Evolutionary conservation across 2,888 invertebrate genomes (phyloP).

Genomic region (Doris montereyensis): DNA sequence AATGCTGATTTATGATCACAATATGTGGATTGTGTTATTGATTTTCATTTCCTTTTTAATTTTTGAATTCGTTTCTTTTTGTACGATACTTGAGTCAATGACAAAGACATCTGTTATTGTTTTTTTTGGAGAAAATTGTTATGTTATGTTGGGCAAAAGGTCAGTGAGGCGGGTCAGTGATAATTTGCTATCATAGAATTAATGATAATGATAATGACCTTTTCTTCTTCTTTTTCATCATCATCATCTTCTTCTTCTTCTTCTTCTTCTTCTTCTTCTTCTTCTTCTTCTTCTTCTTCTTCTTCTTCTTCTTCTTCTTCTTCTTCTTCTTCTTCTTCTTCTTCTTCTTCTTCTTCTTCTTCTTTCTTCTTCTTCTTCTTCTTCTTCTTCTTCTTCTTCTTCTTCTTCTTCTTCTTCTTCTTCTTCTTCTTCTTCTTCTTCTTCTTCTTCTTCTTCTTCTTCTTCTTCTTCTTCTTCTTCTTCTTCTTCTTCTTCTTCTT

Average conservation of each 20-base stretch:
- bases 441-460: background rate
- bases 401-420: background rate
- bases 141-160: background rate
- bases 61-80: too few species aligned
- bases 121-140: background rate
- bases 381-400: constrained; percentile 1
- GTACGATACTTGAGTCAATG: too few species aligned
- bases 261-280: background rate
- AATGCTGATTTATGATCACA: too few species aligned
- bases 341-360: background rate
- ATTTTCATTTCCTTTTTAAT: too few species aligned
- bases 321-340: background rate
- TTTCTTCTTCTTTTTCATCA: background rate
- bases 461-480: background rate
- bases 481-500: background rate
- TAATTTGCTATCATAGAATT: too few species aligned
- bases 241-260: background rate
- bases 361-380: background rate
- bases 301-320: background rate
- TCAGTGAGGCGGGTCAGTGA: too few species aligned
- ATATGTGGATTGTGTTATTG: too few species aligned
- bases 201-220: background rate
- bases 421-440: background rate
- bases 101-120: too few species aligned
- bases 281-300: background rate